Evolutionary conservation across 2,113 vertebrate species (phyloP).

Genomic region (Dermatemys mawii): DNA sequence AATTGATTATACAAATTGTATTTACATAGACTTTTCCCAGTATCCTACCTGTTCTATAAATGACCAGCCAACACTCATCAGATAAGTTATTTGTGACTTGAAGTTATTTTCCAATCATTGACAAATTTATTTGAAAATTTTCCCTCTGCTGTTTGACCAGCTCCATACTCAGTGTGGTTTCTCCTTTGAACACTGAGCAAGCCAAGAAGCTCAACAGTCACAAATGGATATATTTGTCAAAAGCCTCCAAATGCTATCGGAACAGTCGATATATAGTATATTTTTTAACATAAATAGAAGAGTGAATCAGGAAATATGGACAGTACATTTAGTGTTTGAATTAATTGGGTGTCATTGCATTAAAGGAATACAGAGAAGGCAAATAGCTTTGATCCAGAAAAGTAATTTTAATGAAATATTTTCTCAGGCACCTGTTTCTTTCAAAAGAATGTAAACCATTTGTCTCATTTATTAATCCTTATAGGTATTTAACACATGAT

Average conservation of each 20-base stretch:
- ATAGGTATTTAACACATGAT: constrained; percentile 15
- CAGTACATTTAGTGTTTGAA: neutral
- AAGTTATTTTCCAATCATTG: neutral
- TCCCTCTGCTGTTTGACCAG: neutral
- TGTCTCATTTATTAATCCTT: neutral
- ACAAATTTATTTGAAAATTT: neutral
- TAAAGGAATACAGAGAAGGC: neutral
- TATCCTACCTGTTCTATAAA: neutral
- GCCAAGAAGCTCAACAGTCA: neutral
- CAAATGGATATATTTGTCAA: neutral
- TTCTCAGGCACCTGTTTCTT: neutral
- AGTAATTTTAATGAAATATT: neutral
- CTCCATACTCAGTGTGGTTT: neutral
- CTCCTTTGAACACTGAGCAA: constrained; percentile 1
- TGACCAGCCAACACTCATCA: neutral
- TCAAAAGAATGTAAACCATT: constrained; percentile 11
- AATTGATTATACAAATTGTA: neutral
- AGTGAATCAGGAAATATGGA: neutral
- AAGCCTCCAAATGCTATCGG: neutral
- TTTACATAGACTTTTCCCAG: neutral
- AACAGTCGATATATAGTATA: neutral
- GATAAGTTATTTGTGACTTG: neutral
- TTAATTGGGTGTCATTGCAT: neutral
- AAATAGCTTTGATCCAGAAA: neutral
- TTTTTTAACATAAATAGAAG: neutral